Evolutionary conservation across 2,113 vertebrate species (phyloP).

Genomic region (Misgurnus anguillicaudatus): DNA sequence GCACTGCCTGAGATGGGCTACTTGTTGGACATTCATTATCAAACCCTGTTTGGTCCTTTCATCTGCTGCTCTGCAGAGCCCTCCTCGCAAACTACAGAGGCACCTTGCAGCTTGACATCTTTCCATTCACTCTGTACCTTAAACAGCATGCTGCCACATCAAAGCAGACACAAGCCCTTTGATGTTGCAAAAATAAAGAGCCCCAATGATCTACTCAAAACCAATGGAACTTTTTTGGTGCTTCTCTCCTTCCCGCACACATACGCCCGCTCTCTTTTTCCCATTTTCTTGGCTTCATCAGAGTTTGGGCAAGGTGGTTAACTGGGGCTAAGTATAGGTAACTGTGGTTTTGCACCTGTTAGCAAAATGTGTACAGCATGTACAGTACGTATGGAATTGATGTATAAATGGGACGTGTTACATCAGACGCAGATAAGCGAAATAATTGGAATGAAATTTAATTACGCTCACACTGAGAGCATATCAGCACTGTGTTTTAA

Average conservation of each 20-base stretch:
- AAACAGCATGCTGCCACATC: slow-evolving; percentile 96
- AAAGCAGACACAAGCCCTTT: slow-evolving; percentile 87
- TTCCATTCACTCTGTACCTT: slow-evolving; percentile 98
- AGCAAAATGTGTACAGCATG: neutral
- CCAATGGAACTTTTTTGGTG: slow-evolving; percentile 86
- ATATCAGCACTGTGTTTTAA: neutral
- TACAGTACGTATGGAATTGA: slow-evolving; percentile 1
- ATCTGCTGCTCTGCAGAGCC: slow-evolving; percentile 90
- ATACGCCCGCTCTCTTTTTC: slow-evolving; percentile 63
- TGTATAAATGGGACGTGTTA: neutral
- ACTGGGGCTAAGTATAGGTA: slow-evolving; percentile 10
- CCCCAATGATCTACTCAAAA: slow-evolving; percentile 90
- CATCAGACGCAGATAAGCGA: neutral
- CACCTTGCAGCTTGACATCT: slow-evolving; percentile 97
- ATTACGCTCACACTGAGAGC: neutral
- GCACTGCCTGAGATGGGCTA: slow-evolving; percentile 73
- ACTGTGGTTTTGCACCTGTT: neutral
- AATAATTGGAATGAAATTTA: slow-evolving; percentile 15
- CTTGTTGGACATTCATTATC: slow-evolving; percentile 97
- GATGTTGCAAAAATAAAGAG: slow-evolving; percentile 95
- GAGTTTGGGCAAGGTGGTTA: neutral
- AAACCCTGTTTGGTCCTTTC: slow-evolving; percentile 93
- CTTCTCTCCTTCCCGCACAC: slow-evolving; percentile 68
- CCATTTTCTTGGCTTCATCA: slow-evolving; percentile 19
- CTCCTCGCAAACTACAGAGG: slow-evolving; percentile 95